Conservation (phyloP, 2,888 invertebrate species). For the Embidobia sp. region DNA sequence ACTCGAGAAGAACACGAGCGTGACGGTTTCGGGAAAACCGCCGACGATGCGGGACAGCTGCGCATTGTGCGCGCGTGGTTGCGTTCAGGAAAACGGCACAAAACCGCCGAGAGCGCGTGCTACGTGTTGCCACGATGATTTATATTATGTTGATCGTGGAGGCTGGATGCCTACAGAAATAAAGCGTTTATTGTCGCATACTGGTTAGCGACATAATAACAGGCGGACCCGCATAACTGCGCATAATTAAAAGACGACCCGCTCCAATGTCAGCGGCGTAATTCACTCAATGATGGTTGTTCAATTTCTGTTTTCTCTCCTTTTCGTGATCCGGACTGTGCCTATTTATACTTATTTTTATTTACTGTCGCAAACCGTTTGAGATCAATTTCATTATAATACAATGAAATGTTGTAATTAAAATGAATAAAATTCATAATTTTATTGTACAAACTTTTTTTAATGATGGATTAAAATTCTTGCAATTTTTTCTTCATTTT, state of each 20-base stretch:
- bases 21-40: conserved; percentile 66
- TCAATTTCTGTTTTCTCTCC: too few species aligned
- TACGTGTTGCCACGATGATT: conserved; percentile 5
- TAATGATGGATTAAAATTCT: too few species aligned
- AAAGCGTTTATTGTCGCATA: conserved; percentile 15
- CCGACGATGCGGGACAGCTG: conserved; percentile 77
- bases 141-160: conserved; percentile 26
- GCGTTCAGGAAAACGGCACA: conserved; percentile 40
- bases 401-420: too few species aligned
- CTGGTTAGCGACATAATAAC: conserved; percentile 23
- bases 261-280: background rate
- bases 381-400: too few species aligned
- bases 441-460: too few species aligned
- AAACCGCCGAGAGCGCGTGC: conserved; percentile 27
- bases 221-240: conserved; percentile 36
- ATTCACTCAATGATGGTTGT: too few species aligned
- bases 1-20: conserved; percentile 40
- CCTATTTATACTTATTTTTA: too few species aligned
- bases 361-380: too few species aligned
- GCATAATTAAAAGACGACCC: conserved; percentile 36
- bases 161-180: conserved; percentile 25
- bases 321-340: too few species aligned
- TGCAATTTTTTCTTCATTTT: too few species aligned
- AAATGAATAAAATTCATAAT: too few species aligned
- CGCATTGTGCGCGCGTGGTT: conserved; percentile 41